Evolutionary conservation across 2,888 invertebrate genomes (phyloP), one percentile per base, ranked within the genome.

Genomic region (Caenorhabditis sp.): DNA sequence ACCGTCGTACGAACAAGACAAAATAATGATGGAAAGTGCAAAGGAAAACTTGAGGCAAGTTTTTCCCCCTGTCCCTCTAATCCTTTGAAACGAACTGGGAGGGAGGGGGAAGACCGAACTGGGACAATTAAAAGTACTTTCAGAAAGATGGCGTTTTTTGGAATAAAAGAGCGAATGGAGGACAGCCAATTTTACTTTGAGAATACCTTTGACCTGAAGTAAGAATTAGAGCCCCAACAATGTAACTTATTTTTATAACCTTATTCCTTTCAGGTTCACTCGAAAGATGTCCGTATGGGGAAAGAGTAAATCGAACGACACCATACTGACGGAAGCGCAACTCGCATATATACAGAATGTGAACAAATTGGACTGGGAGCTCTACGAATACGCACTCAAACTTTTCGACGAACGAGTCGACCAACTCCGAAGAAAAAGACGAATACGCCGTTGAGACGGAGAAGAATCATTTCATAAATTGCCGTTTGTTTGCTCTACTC

Each of bases 91-190:
- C n/a, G n/a, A 11, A 8, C 32, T 6, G 32, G 32, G 6, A 6
- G 32, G 32, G 32, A 32, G 7, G 32, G 32, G 32, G 32, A 6
- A 11, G 32, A 8, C 7, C 32, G 32, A 11, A 32, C 6, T 9
- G n/a, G 26, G 24, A 26, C 35, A 27, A 32, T 43, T 53, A 37
- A 26, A 26, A 35, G 22, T 43, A 32, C 37, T 71, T 80, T 55
- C 41, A 77, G 94, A 77, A 80, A 87, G 43, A 95, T 99, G 95
- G 94, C 97, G 61, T 99, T 95, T 90, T 98, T 98, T 90, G 98
- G 97, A 80, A 92, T 99, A 79, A 96, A 96, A 7, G 99, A 99
- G 91, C 93, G 93, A 90, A 97, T 98, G 91, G 94, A 94, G 13
- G 87, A 87, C 46, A 85, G 90, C 8, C 91, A 91, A 81, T 85